Percentiles rank a stretch among this genome's conserved stretches.
Evolutionary conservation across 2,888 invertebrate genomes (phyloP).

Genomic region (Bugula neritina): DNA sequence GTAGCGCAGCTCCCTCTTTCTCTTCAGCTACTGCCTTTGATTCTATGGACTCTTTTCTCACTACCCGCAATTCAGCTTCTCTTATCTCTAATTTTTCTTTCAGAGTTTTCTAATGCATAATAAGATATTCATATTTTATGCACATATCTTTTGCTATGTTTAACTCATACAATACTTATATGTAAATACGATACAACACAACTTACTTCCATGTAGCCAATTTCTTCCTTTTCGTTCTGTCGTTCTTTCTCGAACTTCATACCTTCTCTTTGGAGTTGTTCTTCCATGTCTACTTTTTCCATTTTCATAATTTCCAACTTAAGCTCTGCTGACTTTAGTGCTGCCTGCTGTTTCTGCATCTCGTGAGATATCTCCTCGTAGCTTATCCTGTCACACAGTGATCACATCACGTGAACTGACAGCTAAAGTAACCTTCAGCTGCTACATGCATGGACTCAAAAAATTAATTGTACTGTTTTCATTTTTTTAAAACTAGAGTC

Average conservation of each 20-base stretch:
- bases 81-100: neutral
- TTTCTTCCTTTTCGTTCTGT: neutral
- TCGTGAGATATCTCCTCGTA: neutral
- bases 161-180: neutral
- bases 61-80: neutral
- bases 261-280: neutral
- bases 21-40: neutral
- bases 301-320: neutral
- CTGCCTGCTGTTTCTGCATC: neutral
- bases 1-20: slow-evolving; percentile 8
- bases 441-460: too few relatives aligned
- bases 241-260: neutral
- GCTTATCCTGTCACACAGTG: neutral
- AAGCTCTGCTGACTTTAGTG: neutral
- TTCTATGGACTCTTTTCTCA: neutral
- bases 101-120: neutral
- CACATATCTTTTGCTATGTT: too few relatives aligned
- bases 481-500: too few relatives aligned
- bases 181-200: too few relatives aligned
- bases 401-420: too few relatives aligned
- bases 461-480: too few relatives aligned
- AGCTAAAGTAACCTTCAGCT: too few relatives aligned
- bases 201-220: neutral
- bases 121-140: too few relatives aligned
- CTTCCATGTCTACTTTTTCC: neutral